Evolutionary conservation across 1,140 invertebrate genomes (phyloP), one percentile per base, ranked within the genome.

Genomic region (Lepidurus arcticus): DNA sequence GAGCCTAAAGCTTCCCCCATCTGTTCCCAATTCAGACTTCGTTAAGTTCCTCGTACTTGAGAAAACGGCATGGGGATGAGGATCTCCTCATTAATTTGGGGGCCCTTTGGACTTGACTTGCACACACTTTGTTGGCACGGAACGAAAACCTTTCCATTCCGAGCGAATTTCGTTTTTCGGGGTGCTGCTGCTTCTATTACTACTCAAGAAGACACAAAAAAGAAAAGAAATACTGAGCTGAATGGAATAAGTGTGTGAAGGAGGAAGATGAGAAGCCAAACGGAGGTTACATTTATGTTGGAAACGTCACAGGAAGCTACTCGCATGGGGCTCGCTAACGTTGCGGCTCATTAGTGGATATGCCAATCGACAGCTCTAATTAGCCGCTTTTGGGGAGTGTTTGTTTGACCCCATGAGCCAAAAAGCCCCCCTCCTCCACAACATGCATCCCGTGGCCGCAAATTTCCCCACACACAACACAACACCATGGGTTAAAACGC

Each of bases 1-100:
- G 34, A 34, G 34, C 34, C 34, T 34, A 34, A 34, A 34, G 34
- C 34, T 34, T 34, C 34, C 34, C 47, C 1, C 53, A 65, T 65
- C 53, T 65, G 53, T 65, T 65, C 53, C 53, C 53, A 65, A 65
- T 65, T 65, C 53, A 65, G 53, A 65, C 53, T 65, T 65, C n/a
- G 16, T 9, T 13, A 65, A 65, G 53, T 65, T 65, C 53, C 21
- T 16, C 16, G 16, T 65, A 13, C 21, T 16, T 7, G 53, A n/a
- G 53, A 21, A 21, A 65, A 65, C 21, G 53, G 53, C 13, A 65
- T 65, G 53, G 53, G 53, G 53, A 21, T 65, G 53, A 65, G 53
- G 53, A 65, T 65, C 13, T 65, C 34, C 53, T 65, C 53, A 65
- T 65, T 65, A 65, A 65, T 65, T 65, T 65, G 53, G 53, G 53